Percentiles rank a stretch among this genome's conserved stretches.
Evolutionary conservation across 1,140 invertebrate genomes (phyloP).

Genomic region (Goniozus legneri): DNA sequence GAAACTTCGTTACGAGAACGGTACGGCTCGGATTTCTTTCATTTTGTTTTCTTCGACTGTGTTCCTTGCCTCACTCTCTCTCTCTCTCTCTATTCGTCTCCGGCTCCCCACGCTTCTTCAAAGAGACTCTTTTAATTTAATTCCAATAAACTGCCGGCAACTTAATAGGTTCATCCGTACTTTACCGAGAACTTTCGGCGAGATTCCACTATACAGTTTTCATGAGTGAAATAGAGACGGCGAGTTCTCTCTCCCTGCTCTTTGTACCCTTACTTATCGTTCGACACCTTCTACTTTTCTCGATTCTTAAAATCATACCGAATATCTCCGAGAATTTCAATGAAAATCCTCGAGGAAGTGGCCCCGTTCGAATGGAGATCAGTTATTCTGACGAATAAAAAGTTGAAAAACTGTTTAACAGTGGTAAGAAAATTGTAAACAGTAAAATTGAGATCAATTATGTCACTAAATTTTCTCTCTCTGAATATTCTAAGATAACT

Average conservation of each 20-base stretch:
- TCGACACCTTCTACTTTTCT: background rate
- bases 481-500: no score
- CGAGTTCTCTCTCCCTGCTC: background rate
- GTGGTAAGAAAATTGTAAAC: no score
- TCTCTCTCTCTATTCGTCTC: no score
- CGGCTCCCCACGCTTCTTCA: background rate
- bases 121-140: conserved; percentile 22
- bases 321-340: background rate
- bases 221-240: conserved; percentile 1
- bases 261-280: background rate
- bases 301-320: background rate
- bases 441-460: no score
- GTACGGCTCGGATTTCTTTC: no score
- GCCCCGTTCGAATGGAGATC: background rate
- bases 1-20: no score
- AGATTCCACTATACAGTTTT: conserved; percentile 13
- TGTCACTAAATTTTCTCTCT: no score
- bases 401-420: no score
- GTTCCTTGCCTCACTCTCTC: background rate
- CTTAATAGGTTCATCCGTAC: conserved; percentile 19
- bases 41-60: background rate
- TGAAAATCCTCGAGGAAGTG: background rate
- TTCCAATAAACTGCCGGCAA: conserved; percentile 23
- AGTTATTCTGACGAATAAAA: background rate
- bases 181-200: conserved; percentile 16